Conservation (phyloP, 1,140 invertebrate genomes). For the Sweltsa coloradensis region DNA sequence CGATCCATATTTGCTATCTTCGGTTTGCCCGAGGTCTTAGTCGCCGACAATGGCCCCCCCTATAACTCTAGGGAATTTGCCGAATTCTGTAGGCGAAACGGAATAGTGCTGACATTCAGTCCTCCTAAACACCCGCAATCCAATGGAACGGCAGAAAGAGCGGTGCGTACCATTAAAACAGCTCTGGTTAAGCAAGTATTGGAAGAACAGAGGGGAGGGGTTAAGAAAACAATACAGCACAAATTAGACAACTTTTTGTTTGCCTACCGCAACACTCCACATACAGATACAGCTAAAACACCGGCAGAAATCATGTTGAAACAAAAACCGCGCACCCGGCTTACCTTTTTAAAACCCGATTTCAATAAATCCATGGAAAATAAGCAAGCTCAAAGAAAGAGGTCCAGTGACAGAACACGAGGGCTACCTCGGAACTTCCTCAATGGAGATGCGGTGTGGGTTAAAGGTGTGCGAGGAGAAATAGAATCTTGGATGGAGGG, state of each 20-base stretch:
- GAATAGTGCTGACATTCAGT: constrained; percentile 15
- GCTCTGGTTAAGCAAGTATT: constrained; percentile 1
- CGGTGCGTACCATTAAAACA: constrained; percentile 18
- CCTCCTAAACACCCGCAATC: constrained; percentile 20
- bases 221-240: not conserved
- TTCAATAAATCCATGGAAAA: not conserved
- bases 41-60: constrained; percentile 20
- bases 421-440: too few species aligned
- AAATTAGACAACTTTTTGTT: not conserved
- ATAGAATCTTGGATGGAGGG: too few species aligned
- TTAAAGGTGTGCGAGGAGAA: too few species aligned
- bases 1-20: constrained; percentile 14
- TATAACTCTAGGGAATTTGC: constrained; percentile 19
- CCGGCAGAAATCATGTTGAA: not conserved
- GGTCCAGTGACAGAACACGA: too few species aligned
- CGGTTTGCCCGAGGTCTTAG: constrained; percentile 17
- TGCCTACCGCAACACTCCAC: not conserved
- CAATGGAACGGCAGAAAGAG: constrained; percentile 22
- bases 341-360: not conserved
- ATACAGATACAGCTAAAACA: not conserved
- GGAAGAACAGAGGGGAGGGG: not conserved
- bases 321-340: not conserved
- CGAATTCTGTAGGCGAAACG: constrained; percentile 16
- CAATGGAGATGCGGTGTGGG: too few species aligned
- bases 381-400: not conserved